Conservation (phyloP, 2,797 vertebrate genomes). For the Malacoraja senta region DNA sequence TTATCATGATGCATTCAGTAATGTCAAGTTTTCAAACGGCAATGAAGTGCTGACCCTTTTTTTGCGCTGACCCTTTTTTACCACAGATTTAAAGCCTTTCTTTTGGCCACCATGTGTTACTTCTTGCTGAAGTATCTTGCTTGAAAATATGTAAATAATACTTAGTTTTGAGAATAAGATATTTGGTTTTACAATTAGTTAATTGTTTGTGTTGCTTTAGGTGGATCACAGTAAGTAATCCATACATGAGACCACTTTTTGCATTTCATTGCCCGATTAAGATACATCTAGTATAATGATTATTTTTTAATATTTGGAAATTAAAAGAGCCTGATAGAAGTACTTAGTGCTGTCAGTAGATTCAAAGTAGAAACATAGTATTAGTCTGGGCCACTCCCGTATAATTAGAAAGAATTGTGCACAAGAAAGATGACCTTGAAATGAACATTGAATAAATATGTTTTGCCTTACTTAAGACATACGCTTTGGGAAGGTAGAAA, state of each 20-base stretch:
- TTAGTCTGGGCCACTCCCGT: background rate
- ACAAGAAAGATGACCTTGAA: conserved; percentile 23
- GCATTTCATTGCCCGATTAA: background rate
- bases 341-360: conserved; percentile 28
- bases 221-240: background rate
- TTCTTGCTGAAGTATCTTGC: background rate
- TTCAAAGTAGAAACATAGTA: background rate
- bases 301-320: background rate
- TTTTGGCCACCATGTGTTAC: background rate
- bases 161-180: background rate
- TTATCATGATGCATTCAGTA: background rate
- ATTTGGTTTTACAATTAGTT: background rate
- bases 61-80: background rate
- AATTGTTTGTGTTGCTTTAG: background rate
- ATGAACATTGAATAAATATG: background rate
- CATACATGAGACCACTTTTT: background rate
- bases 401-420: conserved; percentile 29
- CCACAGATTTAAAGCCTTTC: background rate
- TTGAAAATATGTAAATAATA: background rate
- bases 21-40: background rate
- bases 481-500: background rate
- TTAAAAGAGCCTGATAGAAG: background rate
- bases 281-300: background rate
- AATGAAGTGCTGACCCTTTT: background rate
- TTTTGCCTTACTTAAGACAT: background rate